phyloP scores from a whole-genome alignment of 2,888 invertebrate genomes.

The Dicycla oo region DNA sequence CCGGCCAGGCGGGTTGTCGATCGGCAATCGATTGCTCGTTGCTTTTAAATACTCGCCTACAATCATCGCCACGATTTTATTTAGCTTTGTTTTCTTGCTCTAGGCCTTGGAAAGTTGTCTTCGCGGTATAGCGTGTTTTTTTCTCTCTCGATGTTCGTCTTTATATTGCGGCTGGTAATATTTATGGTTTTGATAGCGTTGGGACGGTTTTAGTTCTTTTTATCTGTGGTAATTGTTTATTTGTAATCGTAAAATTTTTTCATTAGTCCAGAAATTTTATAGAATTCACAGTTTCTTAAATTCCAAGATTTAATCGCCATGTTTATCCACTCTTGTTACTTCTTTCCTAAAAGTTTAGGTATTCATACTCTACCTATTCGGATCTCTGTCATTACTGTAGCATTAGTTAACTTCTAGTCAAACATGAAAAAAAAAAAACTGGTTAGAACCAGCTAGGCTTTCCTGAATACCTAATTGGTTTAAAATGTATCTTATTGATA shows the following conservation, averaged over 20 bases:
- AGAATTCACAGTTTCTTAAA: too few relatives aligned
- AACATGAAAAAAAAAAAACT: neutral
- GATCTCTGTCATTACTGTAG: neutral
- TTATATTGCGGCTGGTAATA: conserved; percentile 50
- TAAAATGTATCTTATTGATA: neutral
- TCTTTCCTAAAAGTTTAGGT: too few relatives aligned
- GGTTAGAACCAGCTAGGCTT: neutral
- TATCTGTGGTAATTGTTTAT: conserved; percentile 19
- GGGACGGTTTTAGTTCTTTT: conserved; percentile 17
- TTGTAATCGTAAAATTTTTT: conserved; percentile 12
- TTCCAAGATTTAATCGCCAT: too few relatives aligned
- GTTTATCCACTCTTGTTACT: too few relatives aligned
- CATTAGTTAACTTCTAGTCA: neutral
- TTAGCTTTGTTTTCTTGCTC: conserved; percentile 68
- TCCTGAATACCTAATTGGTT: neutral
- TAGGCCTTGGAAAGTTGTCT: conserved; percentile 70
- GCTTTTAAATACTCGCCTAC: conserved; percentile 77
- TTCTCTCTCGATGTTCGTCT: conserved; percentile 49
- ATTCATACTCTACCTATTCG: too few relatives aligned
- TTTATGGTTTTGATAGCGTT: conserved; percentile 51
- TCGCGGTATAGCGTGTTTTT: conserved; percentile 64
- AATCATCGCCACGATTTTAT: conserved; percentile 70
- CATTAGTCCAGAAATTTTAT: too few relatives aligned
- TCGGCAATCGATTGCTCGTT: conserved; percentile 84
- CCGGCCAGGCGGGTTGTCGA: conserved; percentile 77